Evolutionary conservation across 2,113 vertebrate species (phyloP), one percentile per base, ranked within the genome.

Genomic region (Galbula dea): DNA sequence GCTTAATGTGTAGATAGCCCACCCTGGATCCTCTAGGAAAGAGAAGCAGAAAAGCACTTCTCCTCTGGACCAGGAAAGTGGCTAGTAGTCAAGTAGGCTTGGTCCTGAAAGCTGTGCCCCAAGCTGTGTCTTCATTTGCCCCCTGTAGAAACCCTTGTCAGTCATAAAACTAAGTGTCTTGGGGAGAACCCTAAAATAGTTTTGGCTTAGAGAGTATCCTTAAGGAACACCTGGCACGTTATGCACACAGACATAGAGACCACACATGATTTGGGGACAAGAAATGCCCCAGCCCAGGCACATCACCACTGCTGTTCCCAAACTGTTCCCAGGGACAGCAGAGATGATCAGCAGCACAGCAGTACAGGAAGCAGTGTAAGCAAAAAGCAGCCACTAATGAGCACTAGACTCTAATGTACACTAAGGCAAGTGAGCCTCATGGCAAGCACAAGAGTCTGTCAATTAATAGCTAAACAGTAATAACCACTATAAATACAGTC

Each of bases 211-310:
- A 45, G 20, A 65, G 18, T 9, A 24, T 9, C 41, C 63, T 52
- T 57, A n/a, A 48, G 59, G 61, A 62, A 73, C 82, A 19, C 15
- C 34, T 24, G 41, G 8, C n/a, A 37, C 0, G 0, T 32, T 36
- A 9, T 6, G 15, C 24, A 43, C 45, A 57, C 2, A 66, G 36
- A 9, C 23, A 36, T 10, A 26, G 9, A 39, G 68, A 77, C 10
- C 36, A 75, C 54, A 58, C 5, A 41, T 68, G 65, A 74, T 58
- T 24, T 77, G 59, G 55, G 24, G 27, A 30, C 82, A 71, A 82
- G 63, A 62, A 77, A n/a, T n/a, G n/a, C n/a, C n/a, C n/a, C n/a
- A n/a, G n/a, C n/a, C n/a, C n/a, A n/a, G n/a, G n/a, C n/a, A n/a
- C n/a, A n/a, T n/a, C n/a, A n/a, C n/a, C n/a, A n/a, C n/a, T n/a